These are phyloP conservation scores for Daktulosphaira vitifoliae DNA, from an alignment of 1,140 invertebrate genomes.

Conservation along the genomic window DNA sequence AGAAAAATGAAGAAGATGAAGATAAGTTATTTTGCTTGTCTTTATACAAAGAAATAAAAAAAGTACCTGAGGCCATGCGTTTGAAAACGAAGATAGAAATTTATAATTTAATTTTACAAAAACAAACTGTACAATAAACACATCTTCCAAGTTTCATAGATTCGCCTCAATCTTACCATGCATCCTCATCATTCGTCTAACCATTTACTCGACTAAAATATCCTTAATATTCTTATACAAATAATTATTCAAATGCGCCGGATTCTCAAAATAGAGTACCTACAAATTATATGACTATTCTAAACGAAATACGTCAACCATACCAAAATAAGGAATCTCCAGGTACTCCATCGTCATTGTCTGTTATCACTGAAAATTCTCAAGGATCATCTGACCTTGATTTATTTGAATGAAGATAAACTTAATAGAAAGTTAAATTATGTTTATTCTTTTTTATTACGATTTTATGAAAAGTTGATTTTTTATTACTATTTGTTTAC, in stretches of 20 bases:
- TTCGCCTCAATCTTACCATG: background rate
- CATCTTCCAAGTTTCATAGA: background rate
- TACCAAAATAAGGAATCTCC: background rate
- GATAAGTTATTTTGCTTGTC: conserved; percentile 15
- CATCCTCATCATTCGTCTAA: background rate
- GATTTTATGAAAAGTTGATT: conserved; percentile 12
- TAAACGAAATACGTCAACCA: background rate
- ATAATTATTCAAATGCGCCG: too few species aligned
- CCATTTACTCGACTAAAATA: background rate
- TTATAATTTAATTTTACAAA: conserved; percentile 8
- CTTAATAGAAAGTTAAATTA: background rate
- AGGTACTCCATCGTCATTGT: background rate
- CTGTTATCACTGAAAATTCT: conserved; percentile 6
- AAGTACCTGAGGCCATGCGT: background rate
- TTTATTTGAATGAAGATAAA: background rate
- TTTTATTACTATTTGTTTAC: conserved; percentile 12
- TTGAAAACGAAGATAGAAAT: conserved; percentile 1
- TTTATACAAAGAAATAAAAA: conserved; percentile 14
- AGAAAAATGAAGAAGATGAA: conserved; percentile 4
- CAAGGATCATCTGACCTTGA: background rate
- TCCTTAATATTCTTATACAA: background rate
- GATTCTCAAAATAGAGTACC: background rate
- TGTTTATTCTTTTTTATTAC: background rate
- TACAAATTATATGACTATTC: background rate
- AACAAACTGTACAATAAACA: background rate